Evolutionary conservation across 2,113 vertebrate species (phyloP).

Genomic region (Colaptes auratus): DNA sequence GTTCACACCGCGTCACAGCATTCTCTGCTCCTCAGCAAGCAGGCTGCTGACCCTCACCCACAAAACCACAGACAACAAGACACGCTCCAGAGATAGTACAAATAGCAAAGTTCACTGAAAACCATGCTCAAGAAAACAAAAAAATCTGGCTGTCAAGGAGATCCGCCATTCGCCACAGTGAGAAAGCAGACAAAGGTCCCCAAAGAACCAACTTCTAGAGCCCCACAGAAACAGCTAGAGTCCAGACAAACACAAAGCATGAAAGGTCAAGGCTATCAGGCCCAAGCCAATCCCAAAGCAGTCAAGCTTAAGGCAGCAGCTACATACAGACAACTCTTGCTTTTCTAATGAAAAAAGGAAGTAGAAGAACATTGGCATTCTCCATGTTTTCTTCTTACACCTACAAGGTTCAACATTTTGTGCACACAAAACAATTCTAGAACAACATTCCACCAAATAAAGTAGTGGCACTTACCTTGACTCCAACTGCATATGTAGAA

Average conservation of each 20-base stretch:
- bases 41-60: background rate
- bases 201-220: background rate
- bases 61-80: background rate
- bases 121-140: background rate
- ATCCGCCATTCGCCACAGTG: background rate
- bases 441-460: background rate
- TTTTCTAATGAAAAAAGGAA: background rate
- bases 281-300: background rate
- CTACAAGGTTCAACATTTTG: background rate
- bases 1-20: background rate
- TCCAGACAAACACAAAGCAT: background rate
- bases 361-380: background rate
- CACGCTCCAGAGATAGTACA: background rate
- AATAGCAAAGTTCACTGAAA: constrained; percentile 10
- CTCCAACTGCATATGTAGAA: background rate
- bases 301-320: background rate
- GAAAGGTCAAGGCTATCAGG: background rate
- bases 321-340: background rate
- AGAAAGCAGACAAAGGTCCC: background rate
- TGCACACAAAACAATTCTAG: background rate
- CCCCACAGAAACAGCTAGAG: background rate
- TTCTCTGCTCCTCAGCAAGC: background rate
- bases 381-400: background rate
- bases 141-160: background rate
- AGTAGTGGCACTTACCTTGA: background rate